Base-by-base conservation (phyloP, 2,797 vertebrate genomes). In the Chloroceryle amazona region DNA sequence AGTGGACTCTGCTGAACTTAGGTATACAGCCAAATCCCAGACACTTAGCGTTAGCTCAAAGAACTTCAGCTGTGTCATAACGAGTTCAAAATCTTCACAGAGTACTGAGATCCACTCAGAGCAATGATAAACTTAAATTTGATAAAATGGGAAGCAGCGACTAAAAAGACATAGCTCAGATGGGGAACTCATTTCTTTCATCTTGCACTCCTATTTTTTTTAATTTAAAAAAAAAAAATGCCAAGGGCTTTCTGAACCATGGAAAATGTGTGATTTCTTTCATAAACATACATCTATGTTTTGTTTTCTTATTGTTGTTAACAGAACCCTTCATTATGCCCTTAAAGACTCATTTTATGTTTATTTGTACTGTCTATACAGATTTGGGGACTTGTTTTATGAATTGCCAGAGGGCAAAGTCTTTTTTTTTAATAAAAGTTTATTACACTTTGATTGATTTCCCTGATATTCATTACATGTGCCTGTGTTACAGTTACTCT, bases 381-480 rank as follows among this genome's bases (percentile, higher is more conserved):
- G 89, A 95, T 97, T 23, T 95, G 46, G 72, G 80, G 80, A 87
- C 58, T 96, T 94, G 81, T 86, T 96, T 97, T 95, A 93, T 94
- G 86, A 97, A 86, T 81, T 95, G 93, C 95, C 88, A 73, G 86
- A 96, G 85, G 94, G 58, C 29, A 7, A 87, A 89, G 78, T 63
- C 67, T 92, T 92, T 95, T 94, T 94, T 94, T 96, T 93, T 89
- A 97, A 96, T 95, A 96, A 90, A 94, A 92, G 91, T 95, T 96
- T 96, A 96, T 97, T 96, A 93, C 76, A 93, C 44, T 95, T 93
- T 95, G 94, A 95, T 96, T 96, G 88, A 95, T 97, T 96, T 95
- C 66, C 31, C 55, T 86, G 84, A 79, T 92, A 95, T 37, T 67
- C 39, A 62, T 79, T 86, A 74, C 31, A 13, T 55, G 62, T 79